These are phyloP conservation scores for Disparrhopalites patrizii DNA, from an alignment of 2,888 invertebrate species.

Conservation along the genomic window DNA sequence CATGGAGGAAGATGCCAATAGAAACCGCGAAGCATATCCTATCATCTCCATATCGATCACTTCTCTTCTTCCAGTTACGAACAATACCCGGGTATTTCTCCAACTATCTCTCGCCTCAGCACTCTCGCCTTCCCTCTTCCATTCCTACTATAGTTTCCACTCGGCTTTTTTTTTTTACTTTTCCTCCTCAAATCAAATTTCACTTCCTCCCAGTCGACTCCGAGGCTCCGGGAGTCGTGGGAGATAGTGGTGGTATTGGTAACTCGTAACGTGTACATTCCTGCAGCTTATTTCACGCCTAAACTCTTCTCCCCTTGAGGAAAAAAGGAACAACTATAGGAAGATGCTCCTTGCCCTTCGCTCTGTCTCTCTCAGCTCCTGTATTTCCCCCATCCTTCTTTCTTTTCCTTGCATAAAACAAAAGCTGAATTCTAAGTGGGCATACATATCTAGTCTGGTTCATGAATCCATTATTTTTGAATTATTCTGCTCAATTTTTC, in stretches of 20 bases:
- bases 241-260: neutral
- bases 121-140: slow-evolving; percentile 11
- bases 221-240: neutral
- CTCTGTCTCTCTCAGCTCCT: too few relatives aligned
- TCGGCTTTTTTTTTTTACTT: slow-evolving; percentile 1
- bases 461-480: too few relatives aligned
- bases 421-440: too few relatives aligned
- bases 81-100: slow-evolving; percentile 30
- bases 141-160: neutral
- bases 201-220: slow-evolving; percentile 13
- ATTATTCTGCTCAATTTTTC: too few relatives aligned
- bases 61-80: slow-evolving; percentile 29
- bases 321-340: too few relatives aligned
- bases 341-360: too few relatives aligned
- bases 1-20: slow-evolving; percentile 15
- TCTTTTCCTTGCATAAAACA: too few relatives aligned
- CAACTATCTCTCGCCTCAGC: slow-evolving; percentile 23
- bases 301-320: too few relatives aligned
- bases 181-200: slow-evolving; percentile 24
- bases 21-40: slow-evolving; percentile 32
- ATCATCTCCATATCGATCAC: slow-evolving; percentile 40
- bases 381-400: too few relatives aligned
- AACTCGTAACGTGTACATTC: neutral
- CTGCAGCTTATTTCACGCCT: slow-evolving; percentile 1
- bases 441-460: too few relatives aligned